Evolutionary conservation across 2,888 invertebrate genomes (phyloP).

Genomic region (Cephonodes hylas): DNA sequence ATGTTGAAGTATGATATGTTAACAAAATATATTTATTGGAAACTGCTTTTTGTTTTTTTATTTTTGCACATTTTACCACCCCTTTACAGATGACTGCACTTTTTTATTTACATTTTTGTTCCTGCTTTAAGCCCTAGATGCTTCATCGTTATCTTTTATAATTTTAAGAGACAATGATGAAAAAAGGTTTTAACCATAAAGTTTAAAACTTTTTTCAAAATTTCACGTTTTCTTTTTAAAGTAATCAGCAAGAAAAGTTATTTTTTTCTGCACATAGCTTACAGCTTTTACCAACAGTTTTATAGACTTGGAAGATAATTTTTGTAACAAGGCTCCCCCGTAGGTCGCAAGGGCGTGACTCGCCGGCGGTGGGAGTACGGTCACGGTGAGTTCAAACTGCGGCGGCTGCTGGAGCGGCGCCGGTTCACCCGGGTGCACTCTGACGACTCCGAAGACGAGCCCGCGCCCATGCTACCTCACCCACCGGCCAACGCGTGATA

Average conservation of each 20-base stretch:
- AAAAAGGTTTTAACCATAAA: neutral
- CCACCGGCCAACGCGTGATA: constrained; percentile 62
- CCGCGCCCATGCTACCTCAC: constrained; percentile 76
- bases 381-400: constrained; percentile 82
- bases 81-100: constrained; percentile 21
- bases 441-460: constrained; percentile 85
- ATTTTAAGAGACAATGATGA: neutral
- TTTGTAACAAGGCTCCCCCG: neutral
- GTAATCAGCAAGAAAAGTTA: too few species aligned
- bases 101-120: constrained; percentile 28
- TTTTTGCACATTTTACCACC: constrained; percentile 40
- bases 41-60: constrained; percentile 66
- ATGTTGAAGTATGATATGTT: constrained; percentile 21
- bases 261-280: too few species aligned
- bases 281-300: neutral
- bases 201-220: too few species aligned
- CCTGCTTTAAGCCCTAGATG: constrained; percentile 18
- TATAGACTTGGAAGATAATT: neutral
- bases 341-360: constrained; percentile 68
- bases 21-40: constrained; percentile 67
- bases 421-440: constrained; percentile 84
- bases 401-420: constrained; percentile 82
- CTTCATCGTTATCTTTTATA: neutral
- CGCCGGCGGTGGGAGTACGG: constrained; percentile 77
- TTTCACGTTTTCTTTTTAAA: too few species aligned